A percentile compares a stretch with the other conserved stretches of the same genome.
Conservation (phyloP, 2,888 invertebrate genomes). For the Drosophila macrospina region DNA sequence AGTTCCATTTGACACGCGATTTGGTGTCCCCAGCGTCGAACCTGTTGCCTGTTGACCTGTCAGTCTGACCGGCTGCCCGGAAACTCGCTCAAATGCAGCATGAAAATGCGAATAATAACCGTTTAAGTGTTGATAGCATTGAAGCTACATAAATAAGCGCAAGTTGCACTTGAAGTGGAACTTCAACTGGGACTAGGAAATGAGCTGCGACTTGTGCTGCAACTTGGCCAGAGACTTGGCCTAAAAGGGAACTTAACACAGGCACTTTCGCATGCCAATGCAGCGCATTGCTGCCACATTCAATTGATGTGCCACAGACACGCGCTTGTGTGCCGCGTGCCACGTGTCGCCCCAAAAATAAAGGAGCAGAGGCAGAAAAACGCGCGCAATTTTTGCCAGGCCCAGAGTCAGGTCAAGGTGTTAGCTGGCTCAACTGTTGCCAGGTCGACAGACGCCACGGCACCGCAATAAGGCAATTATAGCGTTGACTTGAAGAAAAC, state of each 20-base stretch:
- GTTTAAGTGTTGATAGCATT: constrained; percentile 72
- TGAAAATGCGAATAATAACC: constrained; percentile 75
- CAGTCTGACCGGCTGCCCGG: constrained; percentile 1
- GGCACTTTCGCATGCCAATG: constrained; percentile 79
- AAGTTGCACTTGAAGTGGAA: neutral
- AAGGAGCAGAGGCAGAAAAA: neutral
- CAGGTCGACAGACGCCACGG: constrained; percentile 28
- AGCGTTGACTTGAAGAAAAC: constrained; percentile 10
- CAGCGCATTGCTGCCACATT: constrained; percentile 36
- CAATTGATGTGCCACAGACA: constrained; percentile 66
- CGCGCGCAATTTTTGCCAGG: constrained; percentile 35
- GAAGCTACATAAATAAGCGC: constrained; percentile 9
- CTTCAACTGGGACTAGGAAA: neutral
- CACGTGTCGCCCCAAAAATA: constrained; percentile 10
- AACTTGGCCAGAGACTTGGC: neutral
- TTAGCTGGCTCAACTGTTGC: constrained; percentile 20
- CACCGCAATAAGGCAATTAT: constrained; percentile 30
- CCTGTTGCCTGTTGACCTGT: constrained; percentile 55
- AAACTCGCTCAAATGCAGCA: constrained; percentile 64
- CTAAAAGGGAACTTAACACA: neutral
- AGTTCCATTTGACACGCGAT: constrained; percentile 77
- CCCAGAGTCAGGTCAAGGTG: constrained; percentile 47
- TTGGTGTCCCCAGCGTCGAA: constrained; percentile 53
- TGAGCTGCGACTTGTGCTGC: neutral
- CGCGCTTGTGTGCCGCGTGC: constrained; percentile 45